Evolutionary conservation across 2,797 vertebrate genomes (phyloP).

Genomic region (Lindbergichthys nudifrons): DNA sequence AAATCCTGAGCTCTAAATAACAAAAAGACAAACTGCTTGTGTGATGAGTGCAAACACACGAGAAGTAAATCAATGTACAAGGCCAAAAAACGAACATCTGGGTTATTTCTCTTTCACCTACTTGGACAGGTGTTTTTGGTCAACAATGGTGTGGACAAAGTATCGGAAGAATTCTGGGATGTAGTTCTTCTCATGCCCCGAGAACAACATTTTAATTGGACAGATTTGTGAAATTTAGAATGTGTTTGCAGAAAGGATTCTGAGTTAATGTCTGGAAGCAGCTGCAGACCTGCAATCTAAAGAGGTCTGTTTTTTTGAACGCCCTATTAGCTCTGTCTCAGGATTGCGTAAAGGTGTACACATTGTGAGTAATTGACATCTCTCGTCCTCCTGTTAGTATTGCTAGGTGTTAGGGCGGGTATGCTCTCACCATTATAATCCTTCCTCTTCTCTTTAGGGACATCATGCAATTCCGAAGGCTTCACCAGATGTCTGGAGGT

Average conservation of each 20-base stretch:
- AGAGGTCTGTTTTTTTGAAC: neutral
- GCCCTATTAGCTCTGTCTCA: constrained; percentile 1
- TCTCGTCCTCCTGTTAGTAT: neutral
- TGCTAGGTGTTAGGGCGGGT: no score
- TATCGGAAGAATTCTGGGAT: neutral
- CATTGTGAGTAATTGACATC: neutral
- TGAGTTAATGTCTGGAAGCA: constrained; percentile 7
- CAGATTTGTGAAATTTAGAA: constrained; percentile 20
- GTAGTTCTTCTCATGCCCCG: neutral
- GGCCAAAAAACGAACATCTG: neutral
- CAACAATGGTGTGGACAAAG: constrained; percentile 11
- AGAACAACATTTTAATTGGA: constrained; percentile 12
- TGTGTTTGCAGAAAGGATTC: neutral
- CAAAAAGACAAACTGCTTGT: constrained; percentile 39
- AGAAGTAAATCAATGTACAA: constrained; percentile 11
- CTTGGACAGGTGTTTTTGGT: neutral
- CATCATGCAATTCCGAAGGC: no score
- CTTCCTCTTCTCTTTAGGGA: neutral
- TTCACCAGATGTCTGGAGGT: no score
- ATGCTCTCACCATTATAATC: neutral
- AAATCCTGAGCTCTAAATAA: constrained; percentile 46
- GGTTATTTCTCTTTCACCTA: neutral
- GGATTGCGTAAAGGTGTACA: neutral
- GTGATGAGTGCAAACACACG: constrained; percentile 29
- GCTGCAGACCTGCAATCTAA: neutral